Percentiles rank a stretch among this genome's conserved stretches.
These are phyloP conservation scores for Stenotaenia linearis DNA, from an alignment of 2,888 invertebrate species.

Conservation along the genomic window DNA sequence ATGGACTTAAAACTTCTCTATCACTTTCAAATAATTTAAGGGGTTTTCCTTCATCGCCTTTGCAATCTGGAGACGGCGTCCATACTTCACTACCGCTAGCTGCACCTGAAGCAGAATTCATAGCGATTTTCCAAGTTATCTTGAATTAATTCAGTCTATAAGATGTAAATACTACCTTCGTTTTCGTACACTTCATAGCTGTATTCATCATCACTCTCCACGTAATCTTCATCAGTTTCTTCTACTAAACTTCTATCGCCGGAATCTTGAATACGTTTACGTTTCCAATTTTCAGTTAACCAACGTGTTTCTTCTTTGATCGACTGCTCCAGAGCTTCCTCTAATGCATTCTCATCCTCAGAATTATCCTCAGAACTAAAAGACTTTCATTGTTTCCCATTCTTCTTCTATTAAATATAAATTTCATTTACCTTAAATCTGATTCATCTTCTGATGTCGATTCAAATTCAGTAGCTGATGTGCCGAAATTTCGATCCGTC, in stretches of 20 bases:
- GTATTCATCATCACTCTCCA: conserved; percentile 42
- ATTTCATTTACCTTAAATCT: conserved; percentile 42
- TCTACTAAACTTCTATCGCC: not conserved
- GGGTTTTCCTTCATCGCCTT: not conserved
- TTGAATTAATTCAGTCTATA: not conserved
- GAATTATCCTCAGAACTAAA: conserved; percentile 36
- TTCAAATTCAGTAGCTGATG: conserved; percentile 65
- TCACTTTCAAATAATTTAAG: not conserved
- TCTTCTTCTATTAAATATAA: not conserved
- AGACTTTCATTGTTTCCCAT: not conserved
- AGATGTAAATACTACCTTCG: conserved; percentile 31
- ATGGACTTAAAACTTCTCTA: not conserved
- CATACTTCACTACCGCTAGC: not conserved
- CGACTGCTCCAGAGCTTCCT: conserved; percentile 59
- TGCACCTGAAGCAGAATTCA: not conserved
- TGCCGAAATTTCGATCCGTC: conserved; percentile 82
- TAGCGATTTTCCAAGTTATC: too few relatives aligned
- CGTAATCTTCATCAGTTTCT: conserved; percentile 38
- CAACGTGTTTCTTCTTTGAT: conserved; percentile 62
- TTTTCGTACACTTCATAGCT: conserved; percentile 39
- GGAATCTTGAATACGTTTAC: conserved; percentile 50
- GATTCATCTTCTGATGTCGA: conserved; percentile 60
- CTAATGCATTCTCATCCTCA: conserved; percentile 54
- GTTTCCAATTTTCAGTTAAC: conserved; percentile 63
- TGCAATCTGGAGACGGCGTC: not conserved